Evolutionary conservation across 2,888 invertebrate species (phyloP), one percentile per base, ranked within the genome.

Genomic region (Torymus texanus): DNA sequence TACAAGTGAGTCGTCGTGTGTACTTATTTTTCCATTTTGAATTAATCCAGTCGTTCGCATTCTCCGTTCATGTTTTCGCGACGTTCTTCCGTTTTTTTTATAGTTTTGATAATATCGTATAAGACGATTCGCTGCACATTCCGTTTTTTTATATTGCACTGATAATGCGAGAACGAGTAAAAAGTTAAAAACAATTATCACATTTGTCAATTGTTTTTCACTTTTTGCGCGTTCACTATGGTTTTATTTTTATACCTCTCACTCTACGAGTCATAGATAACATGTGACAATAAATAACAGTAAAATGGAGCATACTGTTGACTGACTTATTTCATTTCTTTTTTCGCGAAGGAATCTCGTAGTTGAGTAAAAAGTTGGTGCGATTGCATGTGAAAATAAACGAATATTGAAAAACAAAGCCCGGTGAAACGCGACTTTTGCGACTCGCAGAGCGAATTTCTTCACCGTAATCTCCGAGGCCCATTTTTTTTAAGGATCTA

Each of bases 391-490:
- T 68, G 55, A 29, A 56, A 21, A 50, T 16, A 73, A 11, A 59
- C 16, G 24, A 24, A 55, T 12, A 10, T 16, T 65, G 12, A 16
- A 67, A n/a, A 21, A 67, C 51, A 18, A 18, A 66, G 41, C 65
- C 71, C 66, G 41, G 75, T 79, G 59, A 79, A 72, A 75, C 59
- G 66, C 56, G 56, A 73, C 79, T 75, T 2, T 78, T 68, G 41
- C 51, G 18, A 68, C 62, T 76, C 73, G 70, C 72, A 68, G 12
- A 67, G 66, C 24, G 53, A 82, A 83, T 84, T 82, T 83, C 81
- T 85, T 86, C 83, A 84, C 82, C 81, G 83, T 81, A 72, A 76
- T 75, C 84, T 84, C 82, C 83, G 83, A 83, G 84, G 85, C 85
- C 83, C 83, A 68, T n/a, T 72, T 71, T 76, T 59, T 0, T 8